Conservation (phyloP, 2,113 vertebrate genomes). For the Perca schrenkii region DNA sequence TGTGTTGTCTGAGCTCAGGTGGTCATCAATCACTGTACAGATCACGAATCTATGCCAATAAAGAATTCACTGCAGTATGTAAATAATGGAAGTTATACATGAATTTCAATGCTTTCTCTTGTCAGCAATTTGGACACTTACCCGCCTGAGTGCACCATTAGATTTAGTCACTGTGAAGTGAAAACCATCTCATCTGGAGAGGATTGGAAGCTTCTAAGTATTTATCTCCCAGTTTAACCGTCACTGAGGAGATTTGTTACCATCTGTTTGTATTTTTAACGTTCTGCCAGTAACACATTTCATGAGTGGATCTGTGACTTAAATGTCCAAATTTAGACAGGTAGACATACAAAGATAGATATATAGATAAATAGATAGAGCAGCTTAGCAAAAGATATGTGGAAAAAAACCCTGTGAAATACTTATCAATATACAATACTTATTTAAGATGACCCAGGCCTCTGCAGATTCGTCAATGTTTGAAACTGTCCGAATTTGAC, state of each 20-base stretch:
- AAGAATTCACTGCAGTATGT: background rate
- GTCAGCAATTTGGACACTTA: slow-evolving; percentile 1
- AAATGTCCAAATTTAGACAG: background rate
- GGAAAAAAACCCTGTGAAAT: too few species aligned
- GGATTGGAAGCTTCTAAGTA: background rate
- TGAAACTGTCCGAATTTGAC: background rate
- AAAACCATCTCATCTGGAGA: background rate
- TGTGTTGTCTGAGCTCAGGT: background rate
- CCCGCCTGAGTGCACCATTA: slow-evolving; percentile 14
- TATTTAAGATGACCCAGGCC: background rate
- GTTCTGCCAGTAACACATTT: background rate
- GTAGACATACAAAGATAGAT: too few species aligned
- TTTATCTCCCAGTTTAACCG: background rate
- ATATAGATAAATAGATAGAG: too few species aligned
- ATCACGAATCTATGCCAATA: background rate
- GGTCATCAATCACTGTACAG: background rate
- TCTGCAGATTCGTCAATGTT: background rate
- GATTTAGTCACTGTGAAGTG: background rate
- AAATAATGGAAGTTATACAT: background rate
- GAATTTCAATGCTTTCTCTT: background rate
- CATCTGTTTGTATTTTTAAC: background rate
- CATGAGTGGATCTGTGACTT: background rate
- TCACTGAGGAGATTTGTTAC: background rate
- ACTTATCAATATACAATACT: too few species aligned
- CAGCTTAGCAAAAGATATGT: too few species aligned